Evolutionary conservation across 2,888 invertebrate species (phyloP).

Genomic region (Temnothorax ravouxi): DNA sequence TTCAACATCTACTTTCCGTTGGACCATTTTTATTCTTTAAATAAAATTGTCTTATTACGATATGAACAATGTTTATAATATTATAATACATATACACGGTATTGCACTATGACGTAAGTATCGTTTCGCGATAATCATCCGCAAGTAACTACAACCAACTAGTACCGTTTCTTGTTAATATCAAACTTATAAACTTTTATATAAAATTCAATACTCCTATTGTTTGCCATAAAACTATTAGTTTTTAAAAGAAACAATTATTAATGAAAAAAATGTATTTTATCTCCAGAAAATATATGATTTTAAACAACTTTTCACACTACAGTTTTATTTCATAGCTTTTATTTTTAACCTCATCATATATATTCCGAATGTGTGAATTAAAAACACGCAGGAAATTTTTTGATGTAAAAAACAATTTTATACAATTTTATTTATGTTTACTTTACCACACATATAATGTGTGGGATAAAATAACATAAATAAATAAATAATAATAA

Average conservation of each 20-base stretch:
- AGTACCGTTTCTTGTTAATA: background rate
- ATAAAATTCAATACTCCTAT: background rate
- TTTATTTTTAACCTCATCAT: background rate
- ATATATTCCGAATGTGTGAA: background rate
- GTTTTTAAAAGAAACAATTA: constrained; percentile 20
- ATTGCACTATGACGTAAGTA: background rate
- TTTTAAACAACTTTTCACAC: background rate
- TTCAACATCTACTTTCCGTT: constrained; percentile 40
- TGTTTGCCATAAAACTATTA: background rate
- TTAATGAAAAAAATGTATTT: background rate
- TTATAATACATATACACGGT: background rate
- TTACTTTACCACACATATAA: too few relatives aligned
- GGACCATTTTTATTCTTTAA: constrained; percentile 47
- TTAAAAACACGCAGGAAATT: background rate
- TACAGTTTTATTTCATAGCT: constrained; percentile 5
- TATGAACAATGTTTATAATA: constrained; percentile 17
- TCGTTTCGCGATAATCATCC: background rate
- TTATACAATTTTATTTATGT: too few relatives aligned
- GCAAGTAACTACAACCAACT: background rate
- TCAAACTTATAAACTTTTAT: background rate
- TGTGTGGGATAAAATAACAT: too few relatives aligned
- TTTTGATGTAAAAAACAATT: background rate
- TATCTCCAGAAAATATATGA: background rate
- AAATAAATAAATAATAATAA: too few relatives aligned
- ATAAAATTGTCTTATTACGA: constrained; percentile 39